Base-by-base conservation (phyloP, 2,113 vertebrate species). In the Oncorhynchus nerka region DNA sequence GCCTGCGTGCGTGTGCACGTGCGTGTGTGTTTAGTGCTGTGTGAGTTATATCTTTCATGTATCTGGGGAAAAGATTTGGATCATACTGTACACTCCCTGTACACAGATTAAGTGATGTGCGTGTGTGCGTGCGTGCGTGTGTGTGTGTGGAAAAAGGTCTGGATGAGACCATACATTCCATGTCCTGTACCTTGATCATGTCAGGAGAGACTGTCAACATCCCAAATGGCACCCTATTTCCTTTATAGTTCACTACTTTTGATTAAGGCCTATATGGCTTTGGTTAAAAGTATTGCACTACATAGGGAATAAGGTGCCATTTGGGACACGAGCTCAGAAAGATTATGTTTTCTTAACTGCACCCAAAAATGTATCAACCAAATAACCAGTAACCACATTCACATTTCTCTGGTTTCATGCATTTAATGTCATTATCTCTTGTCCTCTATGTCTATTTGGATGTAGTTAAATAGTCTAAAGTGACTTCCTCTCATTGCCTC, bases 341-440 rank as follows among this genome's bases (percentile, higher is more conserved):
- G 39, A 11, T 55, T 0, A 19, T 55, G 51, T 62, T 86, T 85
- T 78, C 70, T 81, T 76, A 75, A 77, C 85, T 48, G 22, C 75
- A 70, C n/a, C 28, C 70, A 71, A 75, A 82, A 73, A 86, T 82
- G 73, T 70, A 82, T 84, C 74, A 77, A 16, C 59, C 55, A 76
- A 48, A 79, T 59, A 77, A 64, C 67, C 24, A 71, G 74, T 82
- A 72, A 82, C 70, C 77, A 30, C 76, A 66, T 8, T 57, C 11
- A 73, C 71, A 72, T 59, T 68, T 49, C 71, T 68, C 71, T 81
- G 78, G 69, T 70, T 62, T 24, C 22, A 1, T 20, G n/a, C 8
- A 12, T n/a, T 26, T 24, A 6, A n/a, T 26, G 69, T 20, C 24
- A 20, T 49, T 75, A 6, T 75, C 4, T 19, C 3, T 67, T 26